Evolutionary conservation across 2,797 vertebrate species (phyloP).

Genomic region (Syngnathus rostellatus): DNA sequence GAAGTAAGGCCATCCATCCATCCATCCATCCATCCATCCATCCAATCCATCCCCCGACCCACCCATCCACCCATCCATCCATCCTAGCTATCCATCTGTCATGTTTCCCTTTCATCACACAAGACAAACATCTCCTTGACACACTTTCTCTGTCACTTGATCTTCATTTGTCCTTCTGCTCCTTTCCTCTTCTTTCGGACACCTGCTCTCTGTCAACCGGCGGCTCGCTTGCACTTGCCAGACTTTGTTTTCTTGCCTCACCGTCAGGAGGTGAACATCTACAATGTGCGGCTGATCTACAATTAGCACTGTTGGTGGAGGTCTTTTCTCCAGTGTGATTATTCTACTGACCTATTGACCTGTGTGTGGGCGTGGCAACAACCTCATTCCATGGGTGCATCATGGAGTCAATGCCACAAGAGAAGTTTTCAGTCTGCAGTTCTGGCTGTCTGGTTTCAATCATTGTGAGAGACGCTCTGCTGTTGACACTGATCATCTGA

Average conservation of each 20-base stretch:
- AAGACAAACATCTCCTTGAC: background rate
- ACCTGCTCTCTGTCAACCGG: background rate
- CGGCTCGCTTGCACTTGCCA: background rate
- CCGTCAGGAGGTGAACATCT: too few relatives aligned
- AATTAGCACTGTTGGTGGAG: background rate
- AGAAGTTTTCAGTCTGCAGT: background rate
- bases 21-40: background rate
- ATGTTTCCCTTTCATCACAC: background rate
- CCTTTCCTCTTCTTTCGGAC: background rate
- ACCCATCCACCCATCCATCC: too few relatives aligned
- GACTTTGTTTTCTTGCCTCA: background rate
- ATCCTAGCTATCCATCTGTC: too few relatives aligned
- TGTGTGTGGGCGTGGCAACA: background rate
- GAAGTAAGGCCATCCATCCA: too few relatives aligned
- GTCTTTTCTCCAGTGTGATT: background rate
- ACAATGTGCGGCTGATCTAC: too few relatives aligned
- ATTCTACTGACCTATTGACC: background rate
- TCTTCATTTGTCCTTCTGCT: background rate
- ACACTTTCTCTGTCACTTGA: background rate
- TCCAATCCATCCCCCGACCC: too few relatives aligned
- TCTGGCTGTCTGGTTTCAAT: conserved; percentile 1
- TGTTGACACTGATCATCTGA: conserved; percentile 6
- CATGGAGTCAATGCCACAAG: background rate
- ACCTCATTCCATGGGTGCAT: background rate
- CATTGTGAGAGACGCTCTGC: background rate